phyloP scores from a whole-genome alignment of 2,797 vertebrate species.

The Lacerta bilineata region DNA sequence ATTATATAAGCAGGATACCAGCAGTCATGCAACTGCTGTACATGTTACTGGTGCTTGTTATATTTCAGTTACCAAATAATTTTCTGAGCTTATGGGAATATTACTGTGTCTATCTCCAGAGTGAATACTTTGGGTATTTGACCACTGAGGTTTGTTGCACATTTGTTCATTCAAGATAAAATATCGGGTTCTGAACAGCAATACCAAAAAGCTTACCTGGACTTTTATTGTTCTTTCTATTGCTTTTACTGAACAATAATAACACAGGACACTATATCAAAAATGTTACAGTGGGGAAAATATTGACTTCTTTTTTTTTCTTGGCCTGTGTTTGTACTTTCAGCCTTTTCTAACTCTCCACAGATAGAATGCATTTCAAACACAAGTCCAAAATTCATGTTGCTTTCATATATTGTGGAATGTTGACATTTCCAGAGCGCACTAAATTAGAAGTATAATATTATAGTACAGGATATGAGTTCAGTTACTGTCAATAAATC shows the following conservation, averaged over 20 bases:
- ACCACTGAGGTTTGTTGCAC: not conserved
- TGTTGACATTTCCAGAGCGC: not conserved
- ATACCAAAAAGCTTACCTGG: not conserved
- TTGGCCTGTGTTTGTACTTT: not conserved
- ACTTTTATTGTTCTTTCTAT: not conserved
- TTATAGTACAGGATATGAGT: conserved; percentile 4
- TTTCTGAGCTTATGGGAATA: too few relatives aligned
- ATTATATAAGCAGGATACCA: not conserved
- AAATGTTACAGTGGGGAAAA: not conserved
- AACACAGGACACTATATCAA: rapidly evolving
- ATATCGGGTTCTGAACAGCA: not conserved
- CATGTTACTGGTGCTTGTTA: not conserved
- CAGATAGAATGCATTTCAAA: not conserved
- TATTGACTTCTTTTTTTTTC: not conserved
- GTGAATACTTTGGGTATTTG: conserved; percentile 2
- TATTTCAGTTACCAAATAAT: not conserved
- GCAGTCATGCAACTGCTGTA: not conserved
- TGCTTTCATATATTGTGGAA: conserved; percentile 7
- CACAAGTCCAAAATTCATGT: conserved; percentile 1
- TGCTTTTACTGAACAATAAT: not conserved
- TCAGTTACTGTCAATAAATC: not conserved
- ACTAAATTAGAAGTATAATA: not conserved
- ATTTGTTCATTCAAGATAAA: not conserved
- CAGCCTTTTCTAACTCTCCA: conserved; percentile 8
- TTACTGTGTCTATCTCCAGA: not conserved